Percentiles rank a stretch among this genome's conserved stretches.
These are phyloP conservation scores for Dynastes maya DNA, from an alignment of 2,888 invertebrate genomes.

Conservation along the genomic window DNA sequence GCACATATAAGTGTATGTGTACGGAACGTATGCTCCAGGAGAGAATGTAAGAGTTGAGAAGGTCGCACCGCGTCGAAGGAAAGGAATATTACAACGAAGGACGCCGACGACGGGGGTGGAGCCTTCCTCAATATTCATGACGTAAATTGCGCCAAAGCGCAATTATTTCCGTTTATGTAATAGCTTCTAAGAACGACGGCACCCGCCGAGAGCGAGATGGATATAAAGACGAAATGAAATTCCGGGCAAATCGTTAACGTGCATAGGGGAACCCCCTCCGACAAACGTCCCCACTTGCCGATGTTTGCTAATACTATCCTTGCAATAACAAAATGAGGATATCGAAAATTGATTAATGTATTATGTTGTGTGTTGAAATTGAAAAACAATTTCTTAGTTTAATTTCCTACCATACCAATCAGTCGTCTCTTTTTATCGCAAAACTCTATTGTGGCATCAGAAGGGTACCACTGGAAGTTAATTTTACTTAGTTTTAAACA, in stretches of 20 bases:
- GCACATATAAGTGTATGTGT: slow-evolving; percentile 17
- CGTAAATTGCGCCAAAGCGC: slow-evolving; percentile 47
- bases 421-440: neutral
- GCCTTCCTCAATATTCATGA: slow-evolving; percentile 45
- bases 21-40: slow-evolving; percentile 23
- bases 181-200: slow-evolving; percentile 41
- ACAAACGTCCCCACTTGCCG: slow-evolving; percentile 4
- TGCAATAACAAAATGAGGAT: slow-evolving; percentile 27
- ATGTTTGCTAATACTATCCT: slow-evolving; percentile 20
- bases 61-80: slow-evolving; percentile 37
- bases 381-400: slow-evolving; percentile 24
- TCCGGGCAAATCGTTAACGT: slow-evolving; percentile 44
- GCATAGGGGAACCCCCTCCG: neutral
- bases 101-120: slow-evolving; percentile 31
- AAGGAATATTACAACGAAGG: slow-evolving; percentile 39
- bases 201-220: slow-evolving; percentile 43
- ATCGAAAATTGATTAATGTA: slow-evolving; percentile 43
- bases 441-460: too few relatives aligned
- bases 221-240: slow-evolving; percentile 48
- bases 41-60: slow-evolving; percentile 20
- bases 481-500: too few relatives aligned
- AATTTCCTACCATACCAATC: neutral
- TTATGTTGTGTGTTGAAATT: slow-evolving; percentile 25
- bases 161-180: slow-evolving; percentile 48
- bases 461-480: too few relatives aligned